Conservation (phyloP, 2,797 vertebrate species). For the Poeciliopsis presidionis region DNA sequence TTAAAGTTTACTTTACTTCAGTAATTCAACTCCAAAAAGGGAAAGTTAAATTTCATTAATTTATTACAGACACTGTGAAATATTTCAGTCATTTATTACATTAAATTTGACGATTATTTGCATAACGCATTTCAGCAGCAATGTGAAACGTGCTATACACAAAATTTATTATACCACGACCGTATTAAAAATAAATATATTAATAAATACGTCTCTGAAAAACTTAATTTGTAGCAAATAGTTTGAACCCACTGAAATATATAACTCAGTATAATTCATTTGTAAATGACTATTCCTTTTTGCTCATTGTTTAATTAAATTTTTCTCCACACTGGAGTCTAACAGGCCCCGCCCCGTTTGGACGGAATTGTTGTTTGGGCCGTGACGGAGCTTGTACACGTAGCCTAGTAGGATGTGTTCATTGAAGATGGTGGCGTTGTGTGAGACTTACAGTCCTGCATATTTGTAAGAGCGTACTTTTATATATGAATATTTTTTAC, state of each 20-base stretch:
- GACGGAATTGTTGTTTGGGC: conserved; percentile 69
- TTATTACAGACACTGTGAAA: neutral
- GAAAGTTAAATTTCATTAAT: neutral
- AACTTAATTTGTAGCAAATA: neutral
- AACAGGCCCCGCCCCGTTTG: conserved; percentile 35
- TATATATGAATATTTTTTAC: conserved; percentile 51
- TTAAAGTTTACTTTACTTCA: neutral
- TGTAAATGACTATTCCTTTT: neutral
- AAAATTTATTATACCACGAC: neutral
- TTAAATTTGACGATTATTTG: neutral
- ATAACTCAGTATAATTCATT: neutral
- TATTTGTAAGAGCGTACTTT: conserved; percentile 74
- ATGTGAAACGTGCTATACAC: neutral
- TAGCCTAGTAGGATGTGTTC: conserved; percentile 86
- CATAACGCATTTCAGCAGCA: neutral
- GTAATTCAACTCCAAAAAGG: neutral
- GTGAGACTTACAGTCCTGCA: conserved; percentile 76
- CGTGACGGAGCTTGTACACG: conserved; percentile 87
- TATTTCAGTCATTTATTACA: neutral
- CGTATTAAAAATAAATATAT: neutral
- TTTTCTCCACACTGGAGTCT: neutral
- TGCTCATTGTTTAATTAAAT: neutral
- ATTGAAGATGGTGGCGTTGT: conserved; percentile 83
- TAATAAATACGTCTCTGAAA: neutral
- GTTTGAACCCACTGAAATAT: neutral